A percentile compares a stretch with the other conserved stretches of the same genome.
phyloP scores from a whole-genome alignment of 2,888 invertebrate species.

The Balanococcus diminutus region DNA sequence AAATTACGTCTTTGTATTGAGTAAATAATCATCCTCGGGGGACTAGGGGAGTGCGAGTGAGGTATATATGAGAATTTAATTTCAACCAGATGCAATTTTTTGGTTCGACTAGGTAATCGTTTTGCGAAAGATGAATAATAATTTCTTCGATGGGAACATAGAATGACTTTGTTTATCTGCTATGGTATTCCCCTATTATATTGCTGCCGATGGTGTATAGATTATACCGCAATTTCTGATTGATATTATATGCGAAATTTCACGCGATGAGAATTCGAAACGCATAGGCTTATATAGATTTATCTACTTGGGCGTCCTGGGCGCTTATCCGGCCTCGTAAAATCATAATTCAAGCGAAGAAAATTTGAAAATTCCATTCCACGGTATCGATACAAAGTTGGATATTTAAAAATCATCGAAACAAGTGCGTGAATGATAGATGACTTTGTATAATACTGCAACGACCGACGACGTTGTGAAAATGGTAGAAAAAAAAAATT shows the following conservation, averaged over 20 bases:
- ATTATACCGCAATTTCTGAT: slow-evolving; percentile 16
- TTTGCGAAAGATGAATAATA: neutral
- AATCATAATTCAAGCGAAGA: neutral
- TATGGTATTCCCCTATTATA: neutral
- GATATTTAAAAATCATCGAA: neutral
- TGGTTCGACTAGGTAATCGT: neutral
- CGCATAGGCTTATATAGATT: neutral
- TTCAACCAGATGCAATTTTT: neutral
- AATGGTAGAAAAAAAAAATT: neutral
- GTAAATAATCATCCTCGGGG: slow-evolving; percentile 13
- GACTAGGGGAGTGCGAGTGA: no score
- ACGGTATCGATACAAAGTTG: neutral
- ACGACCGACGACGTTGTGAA: no score
- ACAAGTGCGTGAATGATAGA: slow-evolving; percentile 7
- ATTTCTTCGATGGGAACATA: neutral
- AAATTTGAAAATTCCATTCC: neutral
- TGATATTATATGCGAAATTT: neutral
- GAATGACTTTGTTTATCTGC: neutral
- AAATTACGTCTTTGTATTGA: neutral
- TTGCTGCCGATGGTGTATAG: neutral
- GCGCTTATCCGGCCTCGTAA: neutral
- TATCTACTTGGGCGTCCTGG: neutral
- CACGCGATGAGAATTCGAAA: neutral
- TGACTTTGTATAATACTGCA: neutral
- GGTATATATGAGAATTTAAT: neutral